Evolutionary conservation across 2,888 invertebrate genomes (phyloP), one percentile per base, ranked within the genome.

Genomic region (Erannis defoliaria): DNA sequence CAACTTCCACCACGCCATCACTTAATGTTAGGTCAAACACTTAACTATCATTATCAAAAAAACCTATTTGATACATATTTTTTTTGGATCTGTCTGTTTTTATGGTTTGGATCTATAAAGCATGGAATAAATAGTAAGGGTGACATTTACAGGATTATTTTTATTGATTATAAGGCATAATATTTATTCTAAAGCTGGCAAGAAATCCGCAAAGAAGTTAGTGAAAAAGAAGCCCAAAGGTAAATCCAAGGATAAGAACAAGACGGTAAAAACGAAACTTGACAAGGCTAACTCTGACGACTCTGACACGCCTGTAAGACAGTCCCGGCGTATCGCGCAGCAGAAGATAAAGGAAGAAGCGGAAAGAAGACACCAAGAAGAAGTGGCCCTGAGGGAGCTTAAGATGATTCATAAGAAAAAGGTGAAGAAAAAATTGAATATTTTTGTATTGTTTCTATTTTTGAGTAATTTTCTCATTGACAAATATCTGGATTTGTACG

Each of bases 281-380:
- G 74, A 71, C 14, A 83, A 77, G 43, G 56, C 46, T 8, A 82
- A 81, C 46, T 69, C 73, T 0, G 81, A 86, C 0, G 88, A 91
- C 1, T 83, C 84, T 0, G 93, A 89, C 46, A 76, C 93, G 14
- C 94, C 94, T 0, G 96, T 97, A 4, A 89, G 98, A 6, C 96
- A 97, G 77, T 97, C 97, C 1, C 93, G 98, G 0, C 93, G 98
- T 62, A 97, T 98, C 72, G 98, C 98, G 0, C 97, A 97, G 84
- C 94, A 97, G 76, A 97, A 97, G 84, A 97, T 98, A 61, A 96
- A 95, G 69, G 97, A 98, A 78, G 97, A 97, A 81, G 97, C 97
- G 0, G 97, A 97, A 64, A 87, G 96, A 0, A 89, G 96, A 10
- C 95, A 96, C 66, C 83, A 95, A 51, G 97, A 97, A 75, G 97